Evolutionary conservation across 2,113 vertebrate genomes (phyloP).

Genomic region (Ahaetulla prasina): DNA sequence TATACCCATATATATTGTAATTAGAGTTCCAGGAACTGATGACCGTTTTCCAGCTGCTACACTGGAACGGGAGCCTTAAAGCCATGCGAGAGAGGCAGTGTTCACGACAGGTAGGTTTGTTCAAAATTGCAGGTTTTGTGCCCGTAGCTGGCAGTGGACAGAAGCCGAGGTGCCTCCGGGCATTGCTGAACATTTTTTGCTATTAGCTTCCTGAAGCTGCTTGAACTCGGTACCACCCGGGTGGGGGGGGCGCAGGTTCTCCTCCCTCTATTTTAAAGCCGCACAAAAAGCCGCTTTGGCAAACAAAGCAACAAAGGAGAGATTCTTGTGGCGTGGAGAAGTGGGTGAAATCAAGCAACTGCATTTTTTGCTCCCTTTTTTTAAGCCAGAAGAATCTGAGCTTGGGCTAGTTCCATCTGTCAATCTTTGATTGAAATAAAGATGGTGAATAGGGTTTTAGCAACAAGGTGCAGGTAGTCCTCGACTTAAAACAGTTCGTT

Average conservation of each 20-base stretch:
- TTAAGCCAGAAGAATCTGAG: neutral
- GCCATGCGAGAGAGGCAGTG: slow-evolving; percentile 97
- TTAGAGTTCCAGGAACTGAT: slow-evolving; percentile 91
- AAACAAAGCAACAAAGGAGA: neutral
- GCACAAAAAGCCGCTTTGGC: neutral
- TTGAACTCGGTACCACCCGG: neutral
- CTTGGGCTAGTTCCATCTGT: neutral
- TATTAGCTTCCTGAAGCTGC: neutral
- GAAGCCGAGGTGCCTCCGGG: neutral
- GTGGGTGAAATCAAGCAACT: neutral
- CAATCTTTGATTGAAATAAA: neutral
- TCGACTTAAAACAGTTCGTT: neutral
- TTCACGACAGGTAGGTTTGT: slow-evolving; percentile 83
- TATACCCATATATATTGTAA: neutral
- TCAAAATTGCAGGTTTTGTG: rapidly evolving
- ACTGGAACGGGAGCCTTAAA: slow-evolving; percentile 97
- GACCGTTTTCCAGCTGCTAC: slow-evolving; percentile 95
- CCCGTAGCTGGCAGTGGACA: neutral
- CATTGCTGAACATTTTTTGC: neutral
- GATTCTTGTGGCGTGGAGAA: neutral
- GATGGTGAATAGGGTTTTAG: neutral
- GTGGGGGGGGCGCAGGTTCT: neutral
- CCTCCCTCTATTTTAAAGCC: neutral
- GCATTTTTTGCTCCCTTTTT: neutral
- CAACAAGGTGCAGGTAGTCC: neutral